Percentiles rank a stretch among this genome's conserved stretches.
These are phyloP conservation scores for Casuarius casuarius DNA, from an alignment of 2,113 vertebrate species.

Conservation along the genomic window DNA sequence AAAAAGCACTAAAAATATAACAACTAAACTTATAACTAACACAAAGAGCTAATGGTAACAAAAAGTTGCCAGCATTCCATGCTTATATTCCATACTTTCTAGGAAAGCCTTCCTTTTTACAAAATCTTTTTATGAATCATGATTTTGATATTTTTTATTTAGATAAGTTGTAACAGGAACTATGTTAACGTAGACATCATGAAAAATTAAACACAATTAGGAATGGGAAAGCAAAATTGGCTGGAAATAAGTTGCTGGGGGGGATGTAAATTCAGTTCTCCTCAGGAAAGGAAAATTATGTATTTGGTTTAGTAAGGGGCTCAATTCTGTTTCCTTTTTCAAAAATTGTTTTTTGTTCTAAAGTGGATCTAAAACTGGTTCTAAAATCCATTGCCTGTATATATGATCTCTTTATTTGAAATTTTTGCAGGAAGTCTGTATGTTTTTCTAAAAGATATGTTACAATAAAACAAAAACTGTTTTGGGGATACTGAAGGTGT, in stretches of 20 bases:
- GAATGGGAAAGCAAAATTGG: background rate
- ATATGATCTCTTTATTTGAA: background rate
- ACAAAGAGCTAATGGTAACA: fast-evolving
- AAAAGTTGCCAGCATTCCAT: background rate
- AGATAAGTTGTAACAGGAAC: background rate
- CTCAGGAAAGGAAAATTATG: background rate
- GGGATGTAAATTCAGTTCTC: background rate
- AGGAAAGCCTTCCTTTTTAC: background rate
- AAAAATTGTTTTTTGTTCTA: background rate
- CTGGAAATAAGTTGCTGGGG: background rate
- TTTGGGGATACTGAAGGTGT: background rate
- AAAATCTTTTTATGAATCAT: background rate
- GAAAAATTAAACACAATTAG: background rate
- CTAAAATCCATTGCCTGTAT: background rate
- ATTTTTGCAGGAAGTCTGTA: background rate
- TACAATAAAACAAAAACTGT: background rate
- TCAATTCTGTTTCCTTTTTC: background rate
- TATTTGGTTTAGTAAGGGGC: background rate
- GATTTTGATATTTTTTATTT: background rate
- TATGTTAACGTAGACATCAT: background rate
- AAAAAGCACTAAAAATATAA: background rate
- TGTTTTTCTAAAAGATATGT: background rate
- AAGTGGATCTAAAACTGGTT: background rate
- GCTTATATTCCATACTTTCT: background rate
- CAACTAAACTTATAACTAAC: background rate